Base-by-base conservation (phyloP, 2,113 vertebrate species). In the Climacteris rufus region DNA sequence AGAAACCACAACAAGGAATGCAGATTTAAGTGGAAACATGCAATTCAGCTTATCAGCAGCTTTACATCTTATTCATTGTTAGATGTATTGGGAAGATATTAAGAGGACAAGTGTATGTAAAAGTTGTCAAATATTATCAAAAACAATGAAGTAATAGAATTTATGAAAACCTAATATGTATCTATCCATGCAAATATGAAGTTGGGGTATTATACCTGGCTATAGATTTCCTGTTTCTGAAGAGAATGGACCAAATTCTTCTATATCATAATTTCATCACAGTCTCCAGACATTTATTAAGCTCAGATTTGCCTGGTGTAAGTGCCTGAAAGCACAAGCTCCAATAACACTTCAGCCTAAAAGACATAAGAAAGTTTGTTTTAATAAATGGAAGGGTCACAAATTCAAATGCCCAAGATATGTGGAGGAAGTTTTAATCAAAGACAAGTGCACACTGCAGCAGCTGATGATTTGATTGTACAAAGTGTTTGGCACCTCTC, bases 11-110 rank as follows among this genome's bases (percentile, higher is more conserved):
- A 63, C 23, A 89, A 92, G 64, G 84, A 96, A 96, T 94, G 92
- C 78, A 83, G 64, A 89, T 78, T 87, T 95, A 96, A 97, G 81
- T 94, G 82, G 93, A 98, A 98, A 92, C 95, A 94, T 40, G 40
- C 44, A 81, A 33, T 92, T 91, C 79, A 90, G 66, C 75, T 93
- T 94, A 93, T 86, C 70, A 94, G 56, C 66, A 94, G 77, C 49
- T 65, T 37, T 49, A 94, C 77, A 49, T 94, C 96, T 95, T 96
- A 97, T 95, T 93, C 56, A 92, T 91, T 89, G 91, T 78, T 90
- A 96, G 85, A 96, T 92, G 68, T 75, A 93, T 54, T 76, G 74
- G 44, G 79, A 97, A 92, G 80, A 89, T 63, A 53, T 42, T 77
- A 83, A 42, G 50, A 54, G 20, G 27, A 53, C 24, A 90, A 81